A percentile compares a stretch with the other conserved stretches of the same genome.
Conservation (phyloP, 2,888 invertebrate species). For the Agrotis exclamationis region DNA sequence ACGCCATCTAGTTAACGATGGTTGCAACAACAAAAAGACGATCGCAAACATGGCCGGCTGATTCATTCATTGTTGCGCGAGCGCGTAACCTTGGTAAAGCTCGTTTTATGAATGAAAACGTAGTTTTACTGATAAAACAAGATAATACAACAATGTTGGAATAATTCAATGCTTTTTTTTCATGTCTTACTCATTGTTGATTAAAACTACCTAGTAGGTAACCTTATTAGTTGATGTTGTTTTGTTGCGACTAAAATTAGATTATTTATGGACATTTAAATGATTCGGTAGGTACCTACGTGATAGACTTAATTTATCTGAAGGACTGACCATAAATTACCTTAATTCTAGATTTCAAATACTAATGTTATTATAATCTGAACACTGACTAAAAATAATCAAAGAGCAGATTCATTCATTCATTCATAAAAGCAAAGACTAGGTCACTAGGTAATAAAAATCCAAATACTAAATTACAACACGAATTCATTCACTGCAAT, state of each 20-base stretch:
- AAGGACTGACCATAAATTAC: too few species aligned
- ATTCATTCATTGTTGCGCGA: constrained; percentile 30
- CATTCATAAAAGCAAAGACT: not conserved
- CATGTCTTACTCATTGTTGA: not conserved
- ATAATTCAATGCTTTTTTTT: not conserved
- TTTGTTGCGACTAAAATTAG: too few species aligned
- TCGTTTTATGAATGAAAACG: constrained; percentile 48
- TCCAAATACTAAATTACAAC: not conserved
- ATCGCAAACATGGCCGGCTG: constrained; percentile 42
- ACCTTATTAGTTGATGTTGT: too few species aligned
- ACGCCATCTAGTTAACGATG: constrained; percentile 76
- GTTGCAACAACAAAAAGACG: constrained; percentile 75
- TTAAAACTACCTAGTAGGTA: too few species aligned
- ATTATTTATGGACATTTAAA: too few species aligned
- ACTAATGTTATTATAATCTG: too few species aligned
- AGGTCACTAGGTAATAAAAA: not conserved
- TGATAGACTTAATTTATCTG: too few species aligned
- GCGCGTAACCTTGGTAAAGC: constrained; percentile 76
- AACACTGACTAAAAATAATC: too few species aligned
- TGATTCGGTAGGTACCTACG: too few species aligned
- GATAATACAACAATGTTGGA: not conserved
- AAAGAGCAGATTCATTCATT: not conserved
- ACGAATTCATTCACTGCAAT: constrained; percentile 12
- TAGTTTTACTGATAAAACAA: constrained; percentile 39
- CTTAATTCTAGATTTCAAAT: too few species aligned